phyloP scores from a whole-genome alignment of 1,140 invertebrate genomes.

The Apis florea region DNA sequence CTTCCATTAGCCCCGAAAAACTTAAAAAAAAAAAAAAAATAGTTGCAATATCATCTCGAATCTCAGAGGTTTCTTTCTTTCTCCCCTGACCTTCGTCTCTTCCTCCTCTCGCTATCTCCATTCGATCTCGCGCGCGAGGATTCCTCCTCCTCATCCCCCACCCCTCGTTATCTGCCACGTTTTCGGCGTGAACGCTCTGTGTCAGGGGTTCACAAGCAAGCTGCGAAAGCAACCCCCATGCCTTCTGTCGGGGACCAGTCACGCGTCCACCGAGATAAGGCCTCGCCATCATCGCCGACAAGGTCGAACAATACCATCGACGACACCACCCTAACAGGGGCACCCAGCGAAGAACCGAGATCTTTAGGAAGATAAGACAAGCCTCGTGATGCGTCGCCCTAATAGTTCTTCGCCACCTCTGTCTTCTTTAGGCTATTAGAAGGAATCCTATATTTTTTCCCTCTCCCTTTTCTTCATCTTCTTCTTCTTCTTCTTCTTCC shows the following conservation, averaged over 20 bases:
- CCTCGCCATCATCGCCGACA: slow-evolving; percentile 57
- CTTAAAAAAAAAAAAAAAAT: too few relatives aligned
- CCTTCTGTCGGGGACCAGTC: slow-evolving; percentile 60
- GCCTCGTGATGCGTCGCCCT: slow-evolving; percentile 59
- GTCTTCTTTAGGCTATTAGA: slow-evolving; percentile 4
- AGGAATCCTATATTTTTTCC: neutral
- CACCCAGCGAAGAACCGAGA: slow-evolving; percentile 35
- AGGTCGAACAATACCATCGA: slow-evolving; percentile 63
- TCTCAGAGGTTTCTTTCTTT: too few relatives aligned
- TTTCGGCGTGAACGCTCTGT: slow-evolving; percentile 29
- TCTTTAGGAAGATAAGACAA: slow-evolving; percentile 51
- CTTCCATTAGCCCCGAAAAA: too few relatives aligned
- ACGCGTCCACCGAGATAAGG: slow-evolving; percentile 69
- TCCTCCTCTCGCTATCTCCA: neutral
- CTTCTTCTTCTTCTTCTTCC: neutral
- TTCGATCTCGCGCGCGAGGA: neutral
- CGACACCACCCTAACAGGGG: slow-evolving; percentile 22
- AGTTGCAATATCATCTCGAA: too few relatives aligned
- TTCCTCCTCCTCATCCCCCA: neutral
- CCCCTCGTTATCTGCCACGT: slow-evolving; percentile 35
- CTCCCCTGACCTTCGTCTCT: neutral
- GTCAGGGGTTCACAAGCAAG: slow-evolving; percentile 45
- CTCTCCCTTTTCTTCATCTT: neutral
- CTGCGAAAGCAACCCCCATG: slow-evolving; percentile 28
- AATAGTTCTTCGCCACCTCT: slow-evolving; percentile 51